Evolutionary conservation across 2,888 invertebrate genomes (phyloP).

Genomic region (Drosophila cognata): DNA sequence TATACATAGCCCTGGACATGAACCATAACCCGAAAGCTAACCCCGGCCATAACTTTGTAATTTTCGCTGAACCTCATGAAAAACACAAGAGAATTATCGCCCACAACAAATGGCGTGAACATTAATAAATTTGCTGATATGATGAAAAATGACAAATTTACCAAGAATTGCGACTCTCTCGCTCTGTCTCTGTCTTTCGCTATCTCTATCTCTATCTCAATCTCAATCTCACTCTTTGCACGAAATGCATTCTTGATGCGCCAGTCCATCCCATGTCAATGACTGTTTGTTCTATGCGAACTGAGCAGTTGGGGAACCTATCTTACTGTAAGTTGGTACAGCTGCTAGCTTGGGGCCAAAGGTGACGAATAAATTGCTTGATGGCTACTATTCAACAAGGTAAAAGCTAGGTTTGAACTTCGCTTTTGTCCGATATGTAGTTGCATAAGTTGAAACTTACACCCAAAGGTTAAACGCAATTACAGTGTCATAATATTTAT

Average conservation of each 20-base stretch:
- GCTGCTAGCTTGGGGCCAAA: background rate
- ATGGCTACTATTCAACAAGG: background rate
- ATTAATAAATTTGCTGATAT: too few relatives aligned
- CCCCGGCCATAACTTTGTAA: background rate
- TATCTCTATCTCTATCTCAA: background rate
- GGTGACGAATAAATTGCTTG: background rate
- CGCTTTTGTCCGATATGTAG: background rate
- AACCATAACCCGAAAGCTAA: background rate
- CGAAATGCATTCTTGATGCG: background rate
- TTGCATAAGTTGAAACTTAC: background rate
- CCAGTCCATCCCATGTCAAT: background rate
- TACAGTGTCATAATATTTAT: background rate
- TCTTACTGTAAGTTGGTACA: background rate
- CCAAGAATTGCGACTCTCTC: background rate
- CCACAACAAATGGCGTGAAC: background rate
- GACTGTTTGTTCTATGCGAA: background rate
- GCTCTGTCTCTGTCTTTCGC: background rate
- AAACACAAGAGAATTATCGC: background rate
- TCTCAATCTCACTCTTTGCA: background rate
- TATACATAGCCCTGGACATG: background rate
- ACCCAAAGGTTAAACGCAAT: background rate
- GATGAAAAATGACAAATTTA: background rate
- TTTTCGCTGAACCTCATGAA: background rate
- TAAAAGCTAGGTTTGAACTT: background rate
- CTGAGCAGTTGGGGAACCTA: background rate